These are phyloP conservation scores for Propithecus perrieri DNA, from an alignment of 2,797 vertebrate species.

Conservation along the genomic window DNA sequence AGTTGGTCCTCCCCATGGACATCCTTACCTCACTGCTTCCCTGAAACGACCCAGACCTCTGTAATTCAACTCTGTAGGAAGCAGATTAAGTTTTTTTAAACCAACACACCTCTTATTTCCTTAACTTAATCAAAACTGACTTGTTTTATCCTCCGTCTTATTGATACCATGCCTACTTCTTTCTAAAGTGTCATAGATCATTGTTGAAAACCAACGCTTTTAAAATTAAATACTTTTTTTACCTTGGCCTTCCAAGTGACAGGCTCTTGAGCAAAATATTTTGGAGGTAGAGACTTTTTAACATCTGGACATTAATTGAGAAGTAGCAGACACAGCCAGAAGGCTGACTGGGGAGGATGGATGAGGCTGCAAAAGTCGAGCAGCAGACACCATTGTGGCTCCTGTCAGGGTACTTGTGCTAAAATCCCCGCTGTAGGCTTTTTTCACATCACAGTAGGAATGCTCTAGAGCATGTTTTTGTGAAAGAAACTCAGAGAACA, in stretches of 20 bases:
- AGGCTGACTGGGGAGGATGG: not conserved
- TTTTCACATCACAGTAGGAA: not conserved
- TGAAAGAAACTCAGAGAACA: not conserved
- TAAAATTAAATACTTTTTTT: conserved; percentile 31
- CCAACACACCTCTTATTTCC: not conserved
- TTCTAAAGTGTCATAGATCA: not conserved
- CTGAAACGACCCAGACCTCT: not conserved
- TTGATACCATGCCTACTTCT: not conserved
- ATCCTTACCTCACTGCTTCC: not conserved
- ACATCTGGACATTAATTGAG: not conserved
- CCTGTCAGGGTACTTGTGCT: not conserved
- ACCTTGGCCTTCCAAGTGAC: not conserved
- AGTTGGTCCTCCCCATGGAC: not conserved
- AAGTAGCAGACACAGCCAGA: not conserved
- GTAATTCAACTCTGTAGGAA: not conserved
- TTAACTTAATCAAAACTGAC: conserved; percentile 34
- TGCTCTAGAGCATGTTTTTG: not conserved
- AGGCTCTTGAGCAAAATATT: not conserved
- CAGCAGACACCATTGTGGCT: not conserved
- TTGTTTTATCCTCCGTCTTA: not conserved
- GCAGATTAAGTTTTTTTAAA: not conserved
- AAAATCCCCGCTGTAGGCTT: not conserved
- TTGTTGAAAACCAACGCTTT: not conserved
- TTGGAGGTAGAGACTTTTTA: not conserved
- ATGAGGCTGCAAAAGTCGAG: not conserved